These are phyloP conservation scores for Perithous albicinctus DNA, from an alignment of 2,888 invertebrate genomes.

Conservation along the genomic window DNA sequence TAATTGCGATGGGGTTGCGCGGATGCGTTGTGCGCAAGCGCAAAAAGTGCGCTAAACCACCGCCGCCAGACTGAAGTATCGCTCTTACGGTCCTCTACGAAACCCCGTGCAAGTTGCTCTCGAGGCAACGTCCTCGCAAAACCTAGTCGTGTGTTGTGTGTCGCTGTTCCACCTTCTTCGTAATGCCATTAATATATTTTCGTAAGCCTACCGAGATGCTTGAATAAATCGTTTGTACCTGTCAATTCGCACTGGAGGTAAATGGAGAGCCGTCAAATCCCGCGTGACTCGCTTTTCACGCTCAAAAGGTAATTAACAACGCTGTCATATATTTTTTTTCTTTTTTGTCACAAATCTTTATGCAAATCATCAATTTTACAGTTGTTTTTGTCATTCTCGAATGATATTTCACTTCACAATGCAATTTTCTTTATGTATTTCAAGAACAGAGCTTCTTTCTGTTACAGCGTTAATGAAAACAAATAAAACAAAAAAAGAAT, in stretches of 20 bases:
- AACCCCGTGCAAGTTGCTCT: slow-evolving; percentile 23
- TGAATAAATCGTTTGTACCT: slow-evolving; percentile 43
- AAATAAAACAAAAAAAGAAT: too few species aligned
- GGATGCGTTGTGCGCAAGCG: slow-evolving; percentile 21
- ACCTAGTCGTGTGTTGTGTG: slow-evolving; percentile 12
- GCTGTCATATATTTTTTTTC: background rate
- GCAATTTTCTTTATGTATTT: too few species aligned
- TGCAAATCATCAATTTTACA: background rate
- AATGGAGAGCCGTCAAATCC: slow-evolving; percentile 74
- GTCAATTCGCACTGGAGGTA: slow-evolving; percentile 63
- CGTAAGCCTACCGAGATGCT: background rate
- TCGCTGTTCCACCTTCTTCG: background rate
- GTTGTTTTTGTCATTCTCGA: background rate
- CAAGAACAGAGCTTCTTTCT: too few species aligned
- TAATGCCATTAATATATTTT: slow-evolving; percentile 19
- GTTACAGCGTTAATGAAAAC: too few species aligned
- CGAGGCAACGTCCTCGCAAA: slow-evolving; percentile 8
- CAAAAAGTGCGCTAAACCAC: slow-evolving; percentile 13
- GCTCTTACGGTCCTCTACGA: background rate
- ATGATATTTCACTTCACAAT: too few species aligned
- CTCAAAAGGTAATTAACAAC: slow-evolving; percentile 68
- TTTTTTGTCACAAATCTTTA: background rate
- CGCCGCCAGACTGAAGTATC: slow-evolving; percentile 9
- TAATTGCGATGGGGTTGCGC: too few species aligned
- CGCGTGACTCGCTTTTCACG: slow-evolving; percentile 68